A percentile compares a stretch with the other conserved stretches of the same genome.
Conservation (phyloP, 2,113 vertebrate species). For the Electrona antarctica region DNA sequence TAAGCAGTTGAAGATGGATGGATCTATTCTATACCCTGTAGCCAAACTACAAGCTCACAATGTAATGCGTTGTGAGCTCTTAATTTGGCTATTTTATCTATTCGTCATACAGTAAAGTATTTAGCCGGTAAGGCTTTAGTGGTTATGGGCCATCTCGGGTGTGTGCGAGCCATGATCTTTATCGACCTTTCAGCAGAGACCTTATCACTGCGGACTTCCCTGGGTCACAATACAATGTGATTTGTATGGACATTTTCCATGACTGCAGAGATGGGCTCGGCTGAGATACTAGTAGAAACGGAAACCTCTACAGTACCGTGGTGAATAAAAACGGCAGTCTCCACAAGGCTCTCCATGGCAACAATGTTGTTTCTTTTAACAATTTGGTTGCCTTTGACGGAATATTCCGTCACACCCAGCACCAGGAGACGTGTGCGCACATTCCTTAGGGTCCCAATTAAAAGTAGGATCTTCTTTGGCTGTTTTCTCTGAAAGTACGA, state of each 20-base stretch:
- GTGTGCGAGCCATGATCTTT: constrained; percentile 24
- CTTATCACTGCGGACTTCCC: constrained; percentile 21
- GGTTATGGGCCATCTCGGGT: not conserved
- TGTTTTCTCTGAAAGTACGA: no score
- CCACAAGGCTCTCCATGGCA: not conserved
- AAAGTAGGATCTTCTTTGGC: no score
- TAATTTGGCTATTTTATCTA: no score
- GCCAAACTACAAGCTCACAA: no score
- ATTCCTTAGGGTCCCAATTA: no score
- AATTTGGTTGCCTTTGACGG: not conserved
- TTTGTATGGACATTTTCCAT: constrained; percentile 24
- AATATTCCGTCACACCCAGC: no score
- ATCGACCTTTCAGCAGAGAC: constrained; percentile 46
- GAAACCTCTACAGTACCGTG: not conserved
- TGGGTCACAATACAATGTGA: constrained; percentile 1
- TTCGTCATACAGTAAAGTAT: no score
- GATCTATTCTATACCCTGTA: no score
- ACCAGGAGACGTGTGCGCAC: no score
- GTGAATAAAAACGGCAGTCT: not conserved
- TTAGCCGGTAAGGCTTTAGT: no score
- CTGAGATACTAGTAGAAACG: not conserved
- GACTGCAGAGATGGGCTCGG: constrained; percentile 1
- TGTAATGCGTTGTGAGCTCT: no score
- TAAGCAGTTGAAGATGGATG: not conserved
- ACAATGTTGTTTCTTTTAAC: not conserved